These are phyloP conservation scores for Pyrrhura leucotis DNA, from an alignment of 2,797 vertebrate genomes.

Conservation along the genomic window DNA sequence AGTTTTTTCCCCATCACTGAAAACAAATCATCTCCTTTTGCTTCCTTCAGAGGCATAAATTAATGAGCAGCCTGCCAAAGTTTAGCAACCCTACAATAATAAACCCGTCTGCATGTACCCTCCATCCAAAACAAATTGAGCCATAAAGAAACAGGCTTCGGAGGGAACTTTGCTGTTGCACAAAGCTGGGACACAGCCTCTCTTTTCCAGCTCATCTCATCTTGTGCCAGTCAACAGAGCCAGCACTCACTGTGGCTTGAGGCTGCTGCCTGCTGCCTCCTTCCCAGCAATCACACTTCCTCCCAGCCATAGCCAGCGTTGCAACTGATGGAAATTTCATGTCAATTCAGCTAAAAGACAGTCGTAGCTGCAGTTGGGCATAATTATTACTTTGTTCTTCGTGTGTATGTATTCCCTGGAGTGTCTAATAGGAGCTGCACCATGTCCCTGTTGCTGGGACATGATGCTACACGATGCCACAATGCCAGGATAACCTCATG, in stretches of 20 bases:
- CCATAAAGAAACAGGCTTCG: background rate
- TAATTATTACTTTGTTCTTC: background rate
- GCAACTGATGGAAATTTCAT: background rate
- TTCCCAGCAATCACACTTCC: background rate
- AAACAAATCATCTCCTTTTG: background rate
- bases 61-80: background rate
- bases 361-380: background rate
- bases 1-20: background rate
- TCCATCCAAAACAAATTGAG: background rate
- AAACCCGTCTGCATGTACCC: background rate
- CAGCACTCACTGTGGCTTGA: accelerated
- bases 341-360: constrained; percentile 30
- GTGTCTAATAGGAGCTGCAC: accelerated
- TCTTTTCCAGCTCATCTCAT: background rate
- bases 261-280: background rate
- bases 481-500: background rate
- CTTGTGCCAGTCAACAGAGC: background rate
- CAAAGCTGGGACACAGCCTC: accelerated
- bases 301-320: accelerated
- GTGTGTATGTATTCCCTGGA: accelerated
- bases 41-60: background rate
- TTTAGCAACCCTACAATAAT: background rate
- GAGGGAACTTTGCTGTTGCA: background rate
- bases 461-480: background rate
- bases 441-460: background rate